Evolutionary conservation across 2,797 vertebrate species (phyloP).

Genomic region (Poliocrania exsul): DNA sequence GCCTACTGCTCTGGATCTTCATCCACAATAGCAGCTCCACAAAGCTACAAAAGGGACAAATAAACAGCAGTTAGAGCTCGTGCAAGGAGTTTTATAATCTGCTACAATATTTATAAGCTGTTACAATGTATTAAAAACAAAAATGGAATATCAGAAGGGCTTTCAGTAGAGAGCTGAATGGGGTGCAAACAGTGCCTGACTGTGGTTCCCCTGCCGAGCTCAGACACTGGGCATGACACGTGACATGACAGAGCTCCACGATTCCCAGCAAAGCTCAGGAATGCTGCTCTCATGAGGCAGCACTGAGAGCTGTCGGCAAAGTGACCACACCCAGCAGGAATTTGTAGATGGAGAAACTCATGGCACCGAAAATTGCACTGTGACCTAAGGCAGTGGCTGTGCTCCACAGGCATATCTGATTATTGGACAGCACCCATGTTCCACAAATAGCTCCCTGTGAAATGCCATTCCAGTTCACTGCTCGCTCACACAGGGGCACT

Average conservation of each 20-base stretch:
- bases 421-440: background rate
- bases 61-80: background rate
- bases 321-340: conserved; percentile 52
- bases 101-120: background rate
- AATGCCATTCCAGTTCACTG: background rate
- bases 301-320: background rate
- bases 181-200: background rate
- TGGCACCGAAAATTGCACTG: conserved; percentile 22
- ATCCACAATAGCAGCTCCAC: background rate
- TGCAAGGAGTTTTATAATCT: background rate
- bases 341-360: conserved; percentile 30
- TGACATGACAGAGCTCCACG: accelerated
- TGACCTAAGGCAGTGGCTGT: conserved; percentile 50
- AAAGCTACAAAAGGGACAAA: background rate
- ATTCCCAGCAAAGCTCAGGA: background rate
- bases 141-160: background rate
- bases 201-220: background rate
- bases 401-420: conserved; percentile 26
- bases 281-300: background rate
- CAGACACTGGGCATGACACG: background rate
- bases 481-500: background rate
- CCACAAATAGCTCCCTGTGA: conserved; percentile 50
- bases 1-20: background rate
- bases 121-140: background rate
- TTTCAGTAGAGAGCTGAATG: background rate